These are phyloP conservation scores for Rhodeus uyekii DNA, from an alignment of 2,797 vertebrate species.

Conservation along the genomic window DNA sequence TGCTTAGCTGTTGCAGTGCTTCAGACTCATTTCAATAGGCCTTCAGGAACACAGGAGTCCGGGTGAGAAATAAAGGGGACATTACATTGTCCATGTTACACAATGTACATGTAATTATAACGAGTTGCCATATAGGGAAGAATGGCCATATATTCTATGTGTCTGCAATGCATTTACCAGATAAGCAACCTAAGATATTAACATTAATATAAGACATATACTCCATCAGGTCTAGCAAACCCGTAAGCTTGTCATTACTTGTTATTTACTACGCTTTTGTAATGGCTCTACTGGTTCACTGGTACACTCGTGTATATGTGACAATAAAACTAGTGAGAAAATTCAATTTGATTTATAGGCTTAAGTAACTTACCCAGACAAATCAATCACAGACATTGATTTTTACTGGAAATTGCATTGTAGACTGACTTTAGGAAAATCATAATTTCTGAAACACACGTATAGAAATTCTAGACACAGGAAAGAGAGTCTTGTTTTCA, in stretches of 20 bases:
- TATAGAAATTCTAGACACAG: neutral
- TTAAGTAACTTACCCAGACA: neutral
- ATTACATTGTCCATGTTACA: slow-evolving; percentile 54
- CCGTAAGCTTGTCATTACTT: too few relatives aligned
- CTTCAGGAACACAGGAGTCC: slow-evolving; percentile 73
- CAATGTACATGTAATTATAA: neutral
- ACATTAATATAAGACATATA: too few relatives aligned
- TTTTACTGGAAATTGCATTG: neutral
- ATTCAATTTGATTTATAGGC: neutral
- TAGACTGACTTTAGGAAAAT: neutral
- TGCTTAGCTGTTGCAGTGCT: slow-evolving; percentile 87
- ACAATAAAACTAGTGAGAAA: neutral
- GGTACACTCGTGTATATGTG: too few relatives aligned
- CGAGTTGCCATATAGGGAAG: too few relatives aligned
- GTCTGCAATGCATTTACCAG: too few relatives aligned
- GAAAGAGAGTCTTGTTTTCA: slow-evolving; percentile 42
- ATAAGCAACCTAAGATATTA: too few relatives aligned
- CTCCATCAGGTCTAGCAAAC: too few relatives aligned
- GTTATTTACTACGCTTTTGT: too few relatives aligned
- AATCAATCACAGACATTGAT: neutral
- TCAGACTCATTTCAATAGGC: slow-evolving; percentile 79
- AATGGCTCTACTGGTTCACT: too few relatives aligned
- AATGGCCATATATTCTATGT: too few relatives aligned
- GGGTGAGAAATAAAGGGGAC: slow-evolving; percentile 63
- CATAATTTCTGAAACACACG: neutral